Conservation (phyloP, 2,888 invertebrate genomes). For the Poecilobothrus nobilitatus region DNA sequence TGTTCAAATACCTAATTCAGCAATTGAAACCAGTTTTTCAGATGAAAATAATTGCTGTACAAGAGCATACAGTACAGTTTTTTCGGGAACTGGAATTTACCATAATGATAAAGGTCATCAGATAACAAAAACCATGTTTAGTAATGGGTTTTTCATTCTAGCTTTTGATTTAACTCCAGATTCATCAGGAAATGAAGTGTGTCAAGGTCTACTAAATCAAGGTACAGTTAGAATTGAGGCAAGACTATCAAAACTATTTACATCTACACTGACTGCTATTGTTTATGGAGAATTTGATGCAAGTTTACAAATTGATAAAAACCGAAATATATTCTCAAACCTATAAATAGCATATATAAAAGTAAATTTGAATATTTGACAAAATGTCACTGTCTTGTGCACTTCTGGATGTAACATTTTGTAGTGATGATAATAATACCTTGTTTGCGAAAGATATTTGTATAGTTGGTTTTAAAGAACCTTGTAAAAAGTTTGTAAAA, state of each 20-base stretch:
- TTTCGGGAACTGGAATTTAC: background rate
- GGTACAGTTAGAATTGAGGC: slow-evolving; percentile 1
- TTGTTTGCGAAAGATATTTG: background rate
- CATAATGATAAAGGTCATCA: slow-evolving; percentile 2
- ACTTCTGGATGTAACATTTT: background rate
- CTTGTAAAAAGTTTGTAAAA: background rate
- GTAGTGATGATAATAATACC: background rate
- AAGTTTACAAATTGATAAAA: background rate
- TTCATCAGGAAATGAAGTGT: background rate
- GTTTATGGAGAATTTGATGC: background rate
- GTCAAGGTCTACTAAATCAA: background rate
- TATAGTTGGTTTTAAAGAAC: background rate
- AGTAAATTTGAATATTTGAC: background rate
- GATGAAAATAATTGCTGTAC: background rate
- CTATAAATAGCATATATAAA: background rate
- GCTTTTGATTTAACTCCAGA: slow-evolving; percentile 12
- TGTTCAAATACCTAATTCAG: background rate
- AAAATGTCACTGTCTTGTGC: background rate
- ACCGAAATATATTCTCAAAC: background rate
- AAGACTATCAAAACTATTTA: background rate
- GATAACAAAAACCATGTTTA: background rate
- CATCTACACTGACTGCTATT: too few relatives aligned
- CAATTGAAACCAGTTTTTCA: slow-evolving; percentile 4
- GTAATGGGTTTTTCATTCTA: background rate
- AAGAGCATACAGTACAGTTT: background rate